Evolutionary conservation across 2,797 vertebrate species (phyloP).

Genomic region (Syndactyla subalaris): DNA sequence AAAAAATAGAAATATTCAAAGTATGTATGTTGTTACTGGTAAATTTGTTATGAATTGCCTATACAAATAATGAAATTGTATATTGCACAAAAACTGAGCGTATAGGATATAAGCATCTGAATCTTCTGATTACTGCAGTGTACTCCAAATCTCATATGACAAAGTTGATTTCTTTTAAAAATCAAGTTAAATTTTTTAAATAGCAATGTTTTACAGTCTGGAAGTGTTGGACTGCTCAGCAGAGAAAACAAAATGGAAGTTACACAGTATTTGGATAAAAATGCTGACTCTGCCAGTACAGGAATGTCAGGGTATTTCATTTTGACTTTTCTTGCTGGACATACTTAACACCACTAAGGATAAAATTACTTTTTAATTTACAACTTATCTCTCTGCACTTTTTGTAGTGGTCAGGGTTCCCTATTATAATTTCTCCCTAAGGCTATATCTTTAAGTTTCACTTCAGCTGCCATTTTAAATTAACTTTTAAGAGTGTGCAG

Average conservation of each 20-base stretch:
- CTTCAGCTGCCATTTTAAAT: slow-evolving; percentile 66
- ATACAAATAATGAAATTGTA: neutral
- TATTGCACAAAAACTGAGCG: neutral
- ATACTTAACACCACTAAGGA: slow-evolving; percentile 31
- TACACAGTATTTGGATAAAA: neutral
- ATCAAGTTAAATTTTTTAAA: neutral
- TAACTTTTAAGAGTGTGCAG: slow-evolving; percentile 60
- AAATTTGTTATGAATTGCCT: neutral
- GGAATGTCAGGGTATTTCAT: neutral
- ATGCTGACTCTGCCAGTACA: neutral
- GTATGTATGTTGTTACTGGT: neutral
- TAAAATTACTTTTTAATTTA: slow-evolving; percentile 66
- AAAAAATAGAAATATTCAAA: neutral
- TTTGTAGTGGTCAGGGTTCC: slow-evolving; percentile 49
- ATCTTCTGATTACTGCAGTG: neutral
- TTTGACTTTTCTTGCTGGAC: slow-evolving; percentile 19
- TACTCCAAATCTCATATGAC: neutral
- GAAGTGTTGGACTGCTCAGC: neutral
- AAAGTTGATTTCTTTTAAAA: neutral
- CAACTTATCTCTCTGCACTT: slow-evolving; percentile 54
- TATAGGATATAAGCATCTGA: neutral
- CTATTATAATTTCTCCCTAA: slow-evolving; percentile 43
- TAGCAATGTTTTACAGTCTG: neutral
- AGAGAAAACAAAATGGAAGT: neutral
- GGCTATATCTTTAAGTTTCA: slow-evolving; percentile 44